Evolutionary conservation across 2,797 vertebrate species (phyloP).

Genomic region (Lepilemur septentrionalis): DNA sequence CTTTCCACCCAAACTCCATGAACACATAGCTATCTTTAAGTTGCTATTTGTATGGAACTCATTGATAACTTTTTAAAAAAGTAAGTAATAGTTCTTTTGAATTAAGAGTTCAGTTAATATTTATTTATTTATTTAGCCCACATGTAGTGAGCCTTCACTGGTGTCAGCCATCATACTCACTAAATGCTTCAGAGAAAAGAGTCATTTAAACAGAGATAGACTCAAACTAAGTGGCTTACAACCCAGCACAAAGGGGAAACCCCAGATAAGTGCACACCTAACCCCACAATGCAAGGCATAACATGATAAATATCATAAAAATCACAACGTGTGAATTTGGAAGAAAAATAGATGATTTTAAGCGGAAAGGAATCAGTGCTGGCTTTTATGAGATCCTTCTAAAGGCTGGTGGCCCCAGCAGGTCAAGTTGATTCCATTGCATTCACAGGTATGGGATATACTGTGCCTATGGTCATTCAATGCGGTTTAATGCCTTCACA

Average conservation of each 20-base stretch:
- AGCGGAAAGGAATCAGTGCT: not conserved
- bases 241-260: not conserved
- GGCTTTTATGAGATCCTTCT: not conserved
- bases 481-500: not conserved
- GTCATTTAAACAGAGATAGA: not conserved
- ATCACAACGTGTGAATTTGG: not conserved
- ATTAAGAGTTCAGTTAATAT: not conserved
- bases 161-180: not conserved
- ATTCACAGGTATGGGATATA: not conserved
- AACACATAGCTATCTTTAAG: not conserved
- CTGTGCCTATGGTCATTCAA: not conserved
- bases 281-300: not conserved
- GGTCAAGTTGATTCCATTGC: not conserved
- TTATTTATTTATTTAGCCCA: slow-evolving; percentile 28
- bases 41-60: not conserved
- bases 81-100: not conserved
- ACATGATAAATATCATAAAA: not conserved
- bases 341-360: not conserved
- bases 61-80: not conserved
- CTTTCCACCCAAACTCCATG: not conserved
- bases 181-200: not conserved
- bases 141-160: not conserved
- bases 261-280: not conserved
- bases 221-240: not conserved
- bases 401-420: not conserved